A percentile compares a stretch with the other conserved stretches of the same genome.
phyloP scores from a whole-genome alignment of 2,888 invertebrate species.

The Ochlodes sylvanus region DNA sequence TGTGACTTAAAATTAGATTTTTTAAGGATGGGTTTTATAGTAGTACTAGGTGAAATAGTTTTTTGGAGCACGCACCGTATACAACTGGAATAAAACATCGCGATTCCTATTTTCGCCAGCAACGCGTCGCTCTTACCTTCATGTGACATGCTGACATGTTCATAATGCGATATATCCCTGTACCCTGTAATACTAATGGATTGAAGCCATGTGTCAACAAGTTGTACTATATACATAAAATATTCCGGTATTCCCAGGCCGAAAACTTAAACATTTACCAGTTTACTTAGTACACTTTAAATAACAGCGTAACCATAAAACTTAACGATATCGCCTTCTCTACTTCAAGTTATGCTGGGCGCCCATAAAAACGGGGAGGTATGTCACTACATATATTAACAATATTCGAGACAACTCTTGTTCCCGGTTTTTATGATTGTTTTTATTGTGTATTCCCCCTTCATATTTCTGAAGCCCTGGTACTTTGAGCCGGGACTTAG shows the following conservation, averaged over 20 bases:
- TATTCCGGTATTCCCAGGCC: neutral
- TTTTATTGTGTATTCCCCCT: conserved; percentile 47
- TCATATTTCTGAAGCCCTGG: conserved; percentile 45
- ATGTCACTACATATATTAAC: conserved; percentile 47
- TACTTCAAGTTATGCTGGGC: conserved; percentile 30
- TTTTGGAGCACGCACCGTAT: no score
- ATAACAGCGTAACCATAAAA: conserved; percentile 33
- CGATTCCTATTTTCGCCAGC: no score
- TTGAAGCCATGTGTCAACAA: neutral
- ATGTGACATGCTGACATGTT: no score
- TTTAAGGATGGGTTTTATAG: no score
- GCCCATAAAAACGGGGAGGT: conserved; percentile 30
- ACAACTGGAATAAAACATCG: no score
- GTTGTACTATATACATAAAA: neutral
- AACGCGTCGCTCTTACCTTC: no score
- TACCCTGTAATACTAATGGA: no score
- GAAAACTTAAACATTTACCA: conserved; percentile 19
- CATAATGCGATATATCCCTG: no score
- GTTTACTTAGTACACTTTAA: conserved; percentile 32
- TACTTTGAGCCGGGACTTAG: conserved; percentile 38
- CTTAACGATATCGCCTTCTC: conserved; percentile 30
- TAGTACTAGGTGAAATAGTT: no score
- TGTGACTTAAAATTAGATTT: no score
- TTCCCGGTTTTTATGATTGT: conserved; percentile 47
- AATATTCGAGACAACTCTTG: conserved; percentile 43